Evolutionary conservation across 2,797 vertebrate genomes (phyloP), one percentile per base, ranked within the genome.

Genomic region (Orestias chungarensis): DNA sequence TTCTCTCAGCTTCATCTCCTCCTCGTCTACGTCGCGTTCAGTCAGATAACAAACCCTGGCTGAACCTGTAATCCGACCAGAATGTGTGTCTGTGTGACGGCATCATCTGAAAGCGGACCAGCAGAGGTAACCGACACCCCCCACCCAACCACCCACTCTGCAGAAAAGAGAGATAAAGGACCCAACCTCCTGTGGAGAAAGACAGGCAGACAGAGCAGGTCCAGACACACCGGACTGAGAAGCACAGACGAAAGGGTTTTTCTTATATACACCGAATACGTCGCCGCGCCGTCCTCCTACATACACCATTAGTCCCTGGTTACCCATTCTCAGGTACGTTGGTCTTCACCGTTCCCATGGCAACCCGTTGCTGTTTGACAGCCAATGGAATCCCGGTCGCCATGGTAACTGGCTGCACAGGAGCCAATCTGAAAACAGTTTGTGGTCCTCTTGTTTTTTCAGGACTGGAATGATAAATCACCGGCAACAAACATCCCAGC

Each of bases 141-240:
- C 52, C 70, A 18, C 31, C 61, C 44, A 18, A 46, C 67, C 70
- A 52, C 9, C 54, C 8, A 68, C 35, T 20, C 74, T 42, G 9
- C 49, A 55, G 49, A 66, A 0, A 17, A 69, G 15, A 44, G 31
- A 33, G 10, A 20, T 17, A 59, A 11, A 18, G 35, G 9, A 17
- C 44, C 8, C 43, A 11, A 67, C 12, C 1, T 65, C 67, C 82
- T n/a, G 12, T 20, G 27, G 50, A 25, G n/a, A n/a, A 33, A 52
- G 65, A 92, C 87, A 91, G 92, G 82, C 88, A 87, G 85, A 91
- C 86, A 85, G 73, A 90, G 78, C n/a, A 84, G 81, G 78, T 82
- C 31, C 82, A 88, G 89, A 94, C 91, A 91, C 87, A 78, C 82
- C 76, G 86, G 87, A 87, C 84, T 88, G 82, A 90, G 91, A 92